Evolutionary conservation across 2,888 invertebrate species (phyloP), one percentile per base, ranked within the genome.

Genomic region (Latheticus oryzae): DNA sequence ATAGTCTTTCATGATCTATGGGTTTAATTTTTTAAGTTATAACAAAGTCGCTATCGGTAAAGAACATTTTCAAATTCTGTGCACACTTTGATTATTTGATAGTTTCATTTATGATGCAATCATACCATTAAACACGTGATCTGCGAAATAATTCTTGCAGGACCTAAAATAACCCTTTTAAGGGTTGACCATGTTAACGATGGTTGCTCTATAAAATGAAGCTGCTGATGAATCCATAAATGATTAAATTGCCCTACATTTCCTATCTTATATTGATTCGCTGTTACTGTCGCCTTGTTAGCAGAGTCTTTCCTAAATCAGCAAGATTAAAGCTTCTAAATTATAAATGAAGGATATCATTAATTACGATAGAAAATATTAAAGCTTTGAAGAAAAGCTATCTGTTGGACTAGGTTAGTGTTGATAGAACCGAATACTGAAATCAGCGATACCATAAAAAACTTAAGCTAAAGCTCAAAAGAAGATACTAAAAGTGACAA

Each of bases 221-320:
- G 19, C 35, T 35, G 9, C 35, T 35, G 35, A 35, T 40, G 24
- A 13, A 26, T 26, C 11, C 19, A 30, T 28, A 26, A 11, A 30
- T 26, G 42, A 28, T 42, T 42, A 42, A 42, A 42, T 42, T 16
- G 42, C 19, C 28, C 28, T 28, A 42, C 42, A 42, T 42, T 42
- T 42, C 26, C 17, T 42, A 28, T 24, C 42, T 42, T 5, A 15
- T 42, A 42, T 42, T 26, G 42, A 42, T 42, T 42, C 28, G 26
- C 42, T 15, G 28, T 28, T 42, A 42, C 15, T 42, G 26, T 15
- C 28, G 15, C n/a, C n/a, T n/a, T n/a, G n/a, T n/a, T n/a, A n/a
- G n/a, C 7, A 15, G 12, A 26, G 8, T 8, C 11, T 45, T 32
- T 13, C n/a, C 45, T 12, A 12, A 45, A 21, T 40, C 40, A 40